Evolutionary conservation across 2,113 vertebrate genomes (phyloP).

Genomic region (Chionodraco myersi): DNA sequence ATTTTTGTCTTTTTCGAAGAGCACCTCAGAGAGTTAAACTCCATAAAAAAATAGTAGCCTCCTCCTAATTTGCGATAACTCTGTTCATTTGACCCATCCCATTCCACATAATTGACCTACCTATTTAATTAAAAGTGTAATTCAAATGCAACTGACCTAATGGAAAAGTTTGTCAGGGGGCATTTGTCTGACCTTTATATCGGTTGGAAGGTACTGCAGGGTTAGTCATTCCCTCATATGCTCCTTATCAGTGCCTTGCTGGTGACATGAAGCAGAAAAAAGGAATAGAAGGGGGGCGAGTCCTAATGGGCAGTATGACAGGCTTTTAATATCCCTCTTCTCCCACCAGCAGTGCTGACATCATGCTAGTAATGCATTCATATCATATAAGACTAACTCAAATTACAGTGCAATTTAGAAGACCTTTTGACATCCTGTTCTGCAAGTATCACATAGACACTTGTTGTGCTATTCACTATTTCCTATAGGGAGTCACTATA

Average conservation of each 20-base stretch:
- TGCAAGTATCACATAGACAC: neutral
- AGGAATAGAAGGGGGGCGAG: neutral
- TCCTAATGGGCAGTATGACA: neutral
- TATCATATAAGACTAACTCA: neutral
- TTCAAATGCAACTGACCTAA: slow-evolving; percentile 53
- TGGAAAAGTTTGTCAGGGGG: slow-evolving; percentile 41
- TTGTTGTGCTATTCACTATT: neutral
- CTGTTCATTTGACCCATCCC: slow-evolving; percentile 43
- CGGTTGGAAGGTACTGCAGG: neutral
- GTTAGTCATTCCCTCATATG: slow-evolving; percentile 26
- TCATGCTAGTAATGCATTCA: neutral
- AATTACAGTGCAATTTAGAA: neutral
- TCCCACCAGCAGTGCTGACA: neutral
- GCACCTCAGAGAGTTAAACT: slow-evolving; percentile 20
- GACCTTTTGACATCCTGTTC: neutral
- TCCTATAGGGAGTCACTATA: neutral
- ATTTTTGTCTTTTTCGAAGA: neutral
- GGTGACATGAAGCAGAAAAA: neutral
- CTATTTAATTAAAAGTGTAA: slow-evolving; percentile 67
- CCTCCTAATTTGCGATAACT: slow-evolving; percentile 38
- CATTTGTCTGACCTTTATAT: slow-evolving; percentile 45
- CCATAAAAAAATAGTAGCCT: slow-evolving; percentile 11
- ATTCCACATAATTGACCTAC: slow-evolving; percentile 24
- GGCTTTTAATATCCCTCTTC: slow-evolving; percentile 10
- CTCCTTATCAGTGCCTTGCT: slow-evolving; percentile 19